Base-by-base conservation (phyloP, 2,113 vertebrate species). In the Corvus hawaiiensis region DNA sequence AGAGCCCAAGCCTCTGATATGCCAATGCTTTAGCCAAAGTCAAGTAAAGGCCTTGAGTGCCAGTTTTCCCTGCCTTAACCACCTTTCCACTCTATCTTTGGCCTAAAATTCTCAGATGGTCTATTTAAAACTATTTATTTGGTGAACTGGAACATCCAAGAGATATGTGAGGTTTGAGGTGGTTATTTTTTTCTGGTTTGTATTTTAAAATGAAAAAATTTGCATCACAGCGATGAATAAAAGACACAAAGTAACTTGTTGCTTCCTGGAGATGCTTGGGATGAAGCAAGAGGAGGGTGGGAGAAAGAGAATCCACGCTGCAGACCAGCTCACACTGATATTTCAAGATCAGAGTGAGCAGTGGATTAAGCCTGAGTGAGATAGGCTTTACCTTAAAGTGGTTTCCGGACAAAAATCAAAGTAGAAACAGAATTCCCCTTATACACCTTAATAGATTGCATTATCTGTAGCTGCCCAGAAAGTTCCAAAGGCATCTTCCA, bases 351-450 rank as follows among this genome's bases (percentile, higher is more conserved):
- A 78, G 62, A 48, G 11, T 16, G 78, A 59, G 41, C 56, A 69
- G 2, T 35, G 55, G 46, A 3, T 64, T 30, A 52, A 59, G 6
- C 7, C 55, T 59, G 48, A 28, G 24, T 9, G 64, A 87, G 39
- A 37, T 0, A 12, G 18, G 27, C n/a, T 84, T 49, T 33, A 22
- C 32, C 21, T 69, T 37, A 1, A 22, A 43, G 30, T 3, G 22
- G 2, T 44, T 64, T 66, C 28, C 9, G 61, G 37, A 58, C 35
- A 74, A 95, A 89, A 92, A 78, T 23, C 20, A 13, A 59, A 66
- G 13, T 2, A 62, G 43, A n/a, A 77, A 23, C 22, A 1, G 3
- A 72, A 72, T 46, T 69, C 33, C 41, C 43, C 37, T 44, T 13
- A 5, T 9, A 11, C 4, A 55, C 33, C 6, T 46, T 27, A 16